A percentile compares a stretch with the other conserved stretches of the same genome.
Evolutionary conservation across 2,888 invertebrate species (phyloP).

Genomic region (Adineta ricciae): DNA sequence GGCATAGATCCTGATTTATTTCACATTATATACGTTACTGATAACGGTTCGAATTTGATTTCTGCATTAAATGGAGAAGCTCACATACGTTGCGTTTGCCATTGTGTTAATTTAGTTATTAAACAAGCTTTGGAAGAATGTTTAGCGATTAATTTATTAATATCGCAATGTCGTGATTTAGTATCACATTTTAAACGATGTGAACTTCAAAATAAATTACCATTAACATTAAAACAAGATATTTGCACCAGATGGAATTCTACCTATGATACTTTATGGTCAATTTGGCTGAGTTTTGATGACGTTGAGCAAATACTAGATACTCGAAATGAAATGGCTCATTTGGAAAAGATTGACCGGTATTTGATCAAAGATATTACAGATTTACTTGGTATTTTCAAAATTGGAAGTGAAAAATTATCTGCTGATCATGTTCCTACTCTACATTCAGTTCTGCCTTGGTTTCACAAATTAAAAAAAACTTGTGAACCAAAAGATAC

Average conservation of each 20-base stretch:
- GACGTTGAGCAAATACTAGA: neutral
- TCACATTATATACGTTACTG: neutral
- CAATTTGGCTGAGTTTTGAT: neutral
- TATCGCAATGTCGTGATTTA: neutral
- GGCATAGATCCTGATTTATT: neutral
- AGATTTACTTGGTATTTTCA: neutral
- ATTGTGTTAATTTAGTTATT: neutral
- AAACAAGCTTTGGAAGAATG: neutral
- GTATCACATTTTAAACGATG: neutral
- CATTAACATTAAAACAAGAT: conserved; percentile 13
- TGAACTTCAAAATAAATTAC: neutral
- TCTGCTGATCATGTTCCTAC: neutral
- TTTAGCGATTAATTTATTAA: neutral
- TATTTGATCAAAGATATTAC: neutral
- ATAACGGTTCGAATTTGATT: neutral
- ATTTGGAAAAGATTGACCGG: neutral
- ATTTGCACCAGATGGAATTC: neutral
- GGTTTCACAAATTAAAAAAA: neutral
- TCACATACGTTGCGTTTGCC: neutral
- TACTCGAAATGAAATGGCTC: neutral
- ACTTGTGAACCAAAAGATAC: neutral
- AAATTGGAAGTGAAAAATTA: neutral
- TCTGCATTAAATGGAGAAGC: neutral
- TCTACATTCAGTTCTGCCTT: neutral
- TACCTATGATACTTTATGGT: neutral